A percentile compares a stretch with the other conserved stretches of the same genome.
phyloP scores from a whole-genome alignment of 2,797 vertebrate genomes.

The Xiphophorus birchmanni region DNA sequence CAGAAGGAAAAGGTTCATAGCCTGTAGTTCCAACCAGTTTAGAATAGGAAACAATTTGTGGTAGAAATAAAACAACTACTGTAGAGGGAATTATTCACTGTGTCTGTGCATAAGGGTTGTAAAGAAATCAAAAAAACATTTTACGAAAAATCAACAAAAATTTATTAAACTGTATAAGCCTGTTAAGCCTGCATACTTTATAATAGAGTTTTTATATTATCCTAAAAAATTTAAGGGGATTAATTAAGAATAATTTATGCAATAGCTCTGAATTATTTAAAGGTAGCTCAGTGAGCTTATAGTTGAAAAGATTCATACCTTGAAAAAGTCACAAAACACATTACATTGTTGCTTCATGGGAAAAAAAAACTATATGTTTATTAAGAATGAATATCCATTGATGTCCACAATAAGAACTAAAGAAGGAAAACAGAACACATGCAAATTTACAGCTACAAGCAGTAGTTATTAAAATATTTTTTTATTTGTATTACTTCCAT shows the following conservation, averaged over 20 bases:
- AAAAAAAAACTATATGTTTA: neutral
- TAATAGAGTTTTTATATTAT: conserved; percentile 31
- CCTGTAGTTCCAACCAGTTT: neutral
- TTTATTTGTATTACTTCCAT: neutral
- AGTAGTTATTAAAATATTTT: neutral
- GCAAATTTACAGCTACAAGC: neutral
- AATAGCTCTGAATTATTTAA: conserved; percentile 14
- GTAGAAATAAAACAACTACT: neutral
- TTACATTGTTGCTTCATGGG: neutral
- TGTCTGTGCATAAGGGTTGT: conserved; percentile 24
- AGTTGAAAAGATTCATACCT: conserved; percentile 42
- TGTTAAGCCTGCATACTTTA: conserved; percentile 1
- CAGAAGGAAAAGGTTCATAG: neutral
- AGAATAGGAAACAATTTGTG: neutral
- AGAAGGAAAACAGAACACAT: neutral
- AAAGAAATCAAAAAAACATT: neutral
- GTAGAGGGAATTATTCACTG: conserved; percentile 31
- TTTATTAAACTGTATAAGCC: conserved; percentile 13
- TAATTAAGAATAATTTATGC: neutral
- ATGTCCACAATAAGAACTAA: neutral
- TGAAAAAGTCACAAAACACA: neutral
- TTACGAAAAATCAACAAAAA: conserved; percentile 27
- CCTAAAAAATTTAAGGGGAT: conserved; percentile 35
- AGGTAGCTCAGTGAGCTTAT: conserved; percentile 43
- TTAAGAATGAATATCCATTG: neutral